Evolutionary conservation across 2,113 vertebrate genomes (phyloP), one percentile per base, ranked within the genome.

Genomic region (Orycteropus afer): DNA sequence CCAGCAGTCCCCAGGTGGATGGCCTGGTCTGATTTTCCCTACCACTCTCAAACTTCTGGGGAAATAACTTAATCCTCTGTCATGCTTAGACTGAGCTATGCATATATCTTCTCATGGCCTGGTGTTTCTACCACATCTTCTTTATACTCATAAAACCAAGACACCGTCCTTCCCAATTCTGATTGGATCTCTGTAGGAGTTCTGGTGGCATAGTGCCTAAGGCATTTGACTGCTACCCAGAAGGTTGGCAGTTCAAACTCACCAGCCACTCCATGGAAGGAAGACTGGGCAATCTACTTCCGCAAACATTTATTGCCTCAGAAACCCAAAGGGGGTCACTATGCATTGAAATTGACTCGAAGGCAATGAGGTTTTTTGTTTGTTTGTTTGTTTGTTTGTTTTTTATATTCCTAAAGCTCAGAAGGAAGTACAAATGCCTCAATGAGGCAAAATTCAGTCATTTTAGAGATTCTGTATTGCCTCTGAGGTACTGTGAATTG

Each of bases 1-100:
- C 29, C 53, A 67, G 13, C 2, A 63, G 5, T 49, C n/a, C 57
- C 29, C 11, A 69, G n/a, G 14, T 0, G 14, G 42, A 0, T 20
- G 22, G 20, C 22, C 37, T 17, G 12, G 3, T 18, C 51, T 77
- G 32, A 7, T 34, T 92, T 74, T n/a, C 53, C 45, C 59, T 17
- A 14, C 47, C 45, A 61, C 3, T 47, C 34, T 65, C 23, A 25
- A 1, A 57, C 34, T 40, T 71, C 51, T 29, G 3, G 51, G 67
- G 18, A 74, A 77, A 79, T n/a, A 59, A 49, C n/a, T 6, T 47
- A 37, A 6, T 22, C 51, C 20, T 22, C 4, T 3, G 13, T 4
- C 20, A 14, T 51, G 5, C n/a, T 47, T 8, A 32, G 10, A 45
- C 12, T n/a, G 47, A 55, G 18, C 5, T 86, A 45, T 61, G 11